phyloP scores from a whole-genome alignment of 2,797 vertebrate species.

The Anisognathus igniventris region DNA sequence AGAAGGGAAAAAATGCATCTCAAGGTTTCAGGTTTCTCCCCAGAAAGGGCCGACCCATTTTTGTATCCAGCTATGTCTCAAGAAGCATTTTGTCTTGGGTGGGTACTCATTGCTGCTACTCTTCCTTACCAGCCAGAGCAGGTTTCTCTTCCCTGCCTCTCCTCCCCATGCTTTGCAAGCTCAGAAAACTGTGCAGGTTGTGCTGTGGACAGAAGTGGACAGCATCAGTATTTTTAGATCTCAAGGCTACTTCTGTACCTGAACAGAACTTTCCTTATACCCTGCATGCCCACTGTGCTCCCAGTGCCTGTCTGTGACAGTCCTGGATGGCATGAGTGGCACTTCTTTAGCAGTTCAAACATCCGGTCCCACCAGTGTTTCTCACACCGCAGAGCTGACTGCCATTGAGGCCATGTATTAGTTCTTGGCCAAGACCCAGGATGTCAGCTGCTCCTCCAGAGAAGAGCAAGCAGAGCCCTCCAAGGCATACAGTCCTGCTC shows the following conservation, averaged over 20 bases:
- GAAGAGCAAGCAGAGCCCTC: not conserved
- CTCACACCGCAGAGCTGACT: not conserved
- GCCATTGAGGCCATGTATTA: not conserved
- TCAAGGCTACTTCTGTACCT: not conserved
- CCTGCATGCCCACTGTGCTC: not conserved
- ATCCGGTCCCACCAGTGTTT: not conserved
- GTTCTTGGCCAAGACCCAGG: conserved; percentile 13
- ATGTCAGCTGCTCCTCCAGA: not conserved
- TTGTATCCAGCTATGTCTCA: not conserved
- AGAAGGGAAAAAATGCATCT: fast-evolving
- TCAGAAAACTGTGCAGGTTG: not conserved
- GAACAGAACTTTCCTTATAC: not conserved
- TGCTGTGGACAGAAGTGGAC: not conserved
- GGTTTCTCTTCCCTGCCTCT: not conserved
- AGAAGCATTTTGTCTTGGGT: not conserved
- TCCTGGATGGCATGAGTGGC: not conserved
- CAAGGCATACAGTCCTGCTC: not conserved
- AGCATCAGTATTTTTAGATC: not conserved
- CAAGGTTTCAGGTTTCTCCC: not conserved
- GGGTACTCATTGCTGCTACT: not conserved
- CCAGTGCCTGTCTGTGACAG: not conserved
- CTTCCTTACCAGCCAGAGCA: not conserved
- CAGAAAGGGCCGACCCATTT: not conserved
- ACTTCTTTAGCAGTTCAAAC: not conserved
- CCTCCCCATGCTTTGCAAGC: not conserved